These are phyloP conservation scores for Hirudinaria manillensis DNA, from an alignment of 2,888 invertebrate species.

Conservation along the genomic window DNA sequence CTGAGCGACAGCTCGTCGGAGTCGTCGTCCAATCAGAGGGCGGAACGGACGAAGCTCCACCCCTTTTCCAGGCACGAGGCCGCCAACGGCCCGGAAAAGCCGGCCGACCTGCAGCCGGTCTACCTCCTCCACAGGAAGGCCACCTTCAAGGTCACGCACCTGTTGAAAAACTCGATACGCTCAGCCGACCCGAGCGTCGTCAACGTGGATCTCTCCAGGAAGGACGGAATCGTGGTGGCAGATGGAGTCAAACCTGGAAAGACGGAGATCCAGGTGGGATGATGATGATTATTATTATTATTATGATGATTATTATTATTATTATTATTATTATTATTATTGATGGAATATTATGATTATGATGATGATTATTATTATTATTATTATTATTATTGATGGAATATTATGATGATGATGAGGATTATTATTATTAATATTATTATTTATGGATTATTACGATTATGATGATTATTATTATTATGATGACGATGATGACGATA, in stretches of 20 bases:
- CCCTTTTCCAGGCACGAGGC: neutral
- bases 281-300: neutral
- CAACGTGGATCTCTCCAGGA: neutral
- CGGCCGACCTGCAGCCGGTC: neutral
- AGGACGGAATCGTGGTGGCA: slow-evolving; percentile 67
- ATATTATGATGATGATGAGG: no score
- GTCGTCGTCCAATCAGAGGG: neutral
- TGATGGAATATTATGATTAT: neutral
- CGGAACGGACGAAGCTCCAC: neutral
- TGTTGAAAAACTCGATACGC: slow-evolving; percentile 76
- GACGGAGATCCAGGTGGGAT: slow-evolving; percentile 78
- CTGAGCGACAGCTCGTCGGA: neutral
- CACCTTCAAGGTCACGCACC: slow-evolving; percentile 77
- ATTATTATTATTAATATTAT: no score
- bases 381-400: no score
- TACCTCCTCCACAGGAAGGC: slow-evolving; percentile 36
- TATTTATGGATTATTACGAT: no score
- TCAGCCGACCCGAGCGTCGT: slow-evolving; percentile 49
- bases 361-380: no score
- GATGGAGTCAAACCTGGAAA: slow-evolving; percentile 82
- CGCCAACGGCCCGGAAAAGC: no score
- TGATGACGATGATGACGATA: neutral
- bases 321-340: neutral
- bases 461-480: no score
- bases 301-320: neutral